Evolutionary conservation across 2,797 vertebrate genomes (phyloP).

Genomic region (Tolypeutes matacus): DNA sequence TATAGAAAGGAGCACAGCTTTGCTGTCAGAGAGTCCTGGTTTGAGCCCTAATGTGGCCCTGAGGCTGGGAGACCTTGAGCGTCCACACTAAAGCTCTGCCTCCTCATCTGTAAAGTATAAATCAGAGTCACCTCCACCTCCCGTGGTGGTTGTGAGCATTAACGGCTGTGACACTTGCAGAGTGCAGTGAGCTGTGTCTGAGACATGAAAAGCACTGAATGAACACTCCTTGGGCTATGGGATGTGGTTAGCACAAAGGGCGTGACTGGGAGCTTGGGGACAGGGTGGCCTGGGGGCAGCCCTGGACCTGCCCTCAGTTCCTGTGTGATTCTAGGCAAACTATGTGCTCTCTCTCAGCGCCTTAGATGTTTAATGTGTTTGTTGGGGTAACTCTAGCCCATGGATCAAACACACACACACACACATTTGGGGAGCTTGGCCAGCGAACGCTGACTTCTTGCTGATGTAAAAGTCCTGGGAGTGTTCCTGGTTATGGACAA

Average conservation of each 20-base stretch:
- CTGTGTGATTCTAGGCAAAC: not conserved
- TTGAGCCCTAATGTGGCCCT: not conserved
- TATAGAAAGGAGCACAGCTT: not conserved
- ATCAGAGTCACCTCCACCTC: not conserved
- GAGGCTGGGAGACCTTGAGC: not conserved
- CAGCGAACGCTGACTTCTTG: not conserved
- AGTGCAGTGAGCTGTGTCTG: not conserved
- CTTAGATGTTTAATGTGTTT: not conserved
- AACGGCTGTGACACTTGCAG: not conserved
- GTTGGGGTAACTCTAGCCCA: not conserved
- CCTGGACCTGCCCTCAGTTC: not conserved
- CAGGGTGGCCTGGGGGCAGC: not conserved
- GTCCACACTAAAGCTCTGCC: not conserved
- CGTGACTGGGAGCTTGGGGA: rapidly evolving
- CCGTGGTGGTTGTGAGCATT: not conserved
- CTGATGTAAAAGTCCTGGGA: not conserved
- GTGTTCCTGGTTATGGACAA: rapidly evolving
- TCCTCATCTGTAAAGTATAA: not conserved
- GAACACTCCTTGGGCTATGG: not conserved
- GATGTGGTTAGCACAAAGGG: too few species aligned
- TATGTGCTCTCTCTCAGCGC: not conserved
- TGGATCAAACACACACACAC: not conserved
- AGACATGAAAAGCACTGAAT: rapidly evolving
- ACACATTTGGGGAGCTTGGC: not conserved
- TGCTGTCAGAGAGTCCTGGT: not conserved